Conservation (phyloP, 2,888 invertebrate species). For the Zootermopsis nevadensis region DNA sequence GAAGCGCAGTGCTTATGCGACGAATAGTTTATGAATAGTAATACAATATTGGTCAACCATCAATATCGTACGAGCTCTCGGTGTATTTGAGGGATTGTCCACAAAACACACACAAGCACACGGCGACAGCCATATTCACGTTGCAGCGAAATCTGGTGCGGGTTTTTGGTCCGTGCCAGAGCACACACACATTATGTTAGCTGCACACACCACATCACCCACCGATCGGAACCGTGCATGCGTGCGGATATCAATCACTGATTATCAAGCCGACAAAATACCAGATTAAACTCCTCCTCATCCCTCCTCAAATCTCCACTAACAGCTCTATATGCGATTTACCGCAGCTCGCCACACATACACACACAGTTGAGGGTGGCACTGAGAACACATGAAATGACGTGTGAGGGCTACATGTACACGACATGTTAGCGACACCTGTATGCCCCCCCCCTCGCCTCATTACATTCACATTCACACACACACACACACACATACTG, state of each 20-base stretch:
- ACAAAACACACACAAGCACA: slow-evolving; percentile 43
- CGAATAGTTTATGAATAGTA: slow-evolving; percentile 49
- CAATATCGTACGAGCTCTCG: slow-evolving; percentile 46
- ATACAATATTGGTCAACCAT: slow-evolving; percentile 50
- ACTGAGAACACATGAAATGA: slow-evolving; percentile 42
- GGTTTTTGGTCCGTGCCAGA: slow-evolving; percentile 31
- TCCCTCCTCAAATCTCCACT: slow-evolving; percentile 44
- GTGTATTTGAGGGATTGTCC: slow-evolving; percentile 47
- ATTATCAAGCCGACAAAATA: slow-evolving; percentile 53
- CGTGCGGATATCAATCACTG: slow-evolving; percentile 51
- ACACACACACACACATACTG: background rate
- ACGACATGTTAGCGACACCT: slow-evolving; percentile 48
- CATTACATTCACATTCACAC: slow-evolving; percentile 27
- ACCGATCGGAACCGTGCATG: slow-evolving; percentile 47
- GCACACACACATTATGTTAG: slow-evolving; percentile 39
- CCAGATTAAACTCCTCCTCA: slow-evolving; percentile 48
- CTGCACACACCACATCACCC: slow-evolving; percentile 32
- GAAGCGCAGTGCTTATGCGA: slow-evolving; percentile 39
- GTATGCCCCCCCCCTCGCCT: slow-evolving; percentile 41
- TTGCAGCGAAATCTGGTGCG: slow-evolving; percentile 29
- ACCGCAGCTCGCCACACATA: slow-evolving; percentile 33
- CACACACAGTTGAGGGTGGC: slow-evolving; percentile 9
- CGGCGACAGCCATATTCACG: slow-evolving; percentile 32
- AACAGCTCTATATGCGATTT: slow-evolving; percentile 41
- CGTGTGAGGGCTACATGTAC: slow-evolving; percentile 46